Evolutionary conservation across 1,140 invertebrate species (phyloP).

Genomic region (Cydia pomonella): DNA sequence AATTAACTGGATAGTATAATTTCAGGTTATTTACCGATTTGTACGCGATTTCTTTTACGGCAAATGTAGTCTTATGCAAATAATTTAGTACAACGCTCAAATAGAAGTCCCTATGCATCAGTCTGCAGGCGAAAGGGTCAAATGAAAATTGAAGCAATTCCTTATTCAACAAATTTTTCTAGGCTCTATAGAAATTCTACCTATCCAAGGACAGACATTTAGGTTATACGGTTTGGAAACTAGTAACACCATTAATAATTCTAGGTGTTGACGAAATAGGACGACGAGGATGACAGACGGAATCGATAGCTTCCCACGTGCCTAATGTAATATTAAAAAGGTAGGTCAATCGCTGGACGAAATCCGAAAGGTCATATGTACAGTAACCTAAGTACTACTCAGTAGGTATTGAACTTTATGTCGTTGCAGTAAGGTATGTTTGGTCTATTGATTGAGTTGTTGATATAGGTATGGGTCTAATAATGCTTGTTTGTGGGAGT

Average conservation of each 20-base stretch:
- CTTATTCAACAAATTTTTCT: no score
- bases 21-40: no score
- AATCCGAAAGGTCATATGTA: neutral
- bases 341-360: neutral
- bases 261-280: slow-evolving; percentile 17
- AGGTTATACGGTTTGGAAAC: neutral
- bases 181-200: neutral
- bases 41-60: no score
- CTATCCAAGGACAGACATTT: neutral
- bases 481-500: neutral
- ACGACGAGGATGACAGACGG: slow-evolving; percentile 18
- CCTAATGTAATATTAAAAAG: slow-evolving; percentile 16
- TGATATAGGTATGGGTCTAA: neutral
- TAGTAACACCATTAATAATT: slow-evolving; percentile 20
- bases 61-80: no score
- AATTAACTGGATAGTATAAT: no score
- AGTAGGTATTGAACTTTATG: neutral
- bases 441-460: neutral
- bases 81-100: no score
- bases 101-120: no score
- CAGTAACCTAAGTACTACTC: neutral
- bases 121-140: neutral
- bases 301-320: slow-evolving; percentile 21
- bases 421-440: neutral
- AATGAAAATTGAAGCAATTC: neutral